Base-by-base conservation (phyloP, 2,888 invertebrate genomes). In the Cheilosia urbana region DNA sequence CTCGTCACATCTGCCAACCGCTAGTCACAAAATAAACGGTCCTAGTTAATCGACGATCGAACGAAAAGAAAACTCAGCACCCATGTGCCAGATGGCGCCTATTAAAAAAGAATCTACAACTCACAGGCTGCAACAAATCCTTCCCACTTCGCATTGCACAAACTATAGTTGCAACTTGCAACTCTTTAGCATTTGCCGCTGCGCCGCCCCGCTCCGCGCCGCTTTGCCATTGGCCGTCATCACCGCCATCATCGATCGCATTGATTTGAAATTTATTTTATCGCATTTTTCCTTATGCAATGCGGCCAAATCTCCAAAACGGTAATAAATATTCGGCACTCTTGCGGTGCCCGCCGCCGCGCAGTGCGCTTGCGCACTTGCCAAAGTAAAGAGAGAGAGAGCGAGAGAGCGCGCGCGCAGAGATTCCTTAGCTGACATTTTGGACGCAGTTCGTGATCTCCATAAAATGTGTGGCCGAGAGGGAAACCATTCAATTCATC, bases 311-410 rank as follows among this genome's bases (percentile, higher is more conserved):
- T 80, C 66, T 71, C 68, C 69, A 80, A 85, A 85, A 81, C 68
- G 72, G 60, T 81, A 77, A 85, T 85, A 85, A 85, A 85, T 85
- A 81, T 85, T 85, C 76, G 85, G 66, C 81, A 80, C 69, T 79
- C 65, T 75, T 65, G 58, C 42, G 73, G 7, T 30, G 30, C 9
- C 9, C 30, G 27, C 11, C 15, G 51, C 7, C 45, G 60, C 24
- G 2, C 24, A 3, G 71, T 7, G 78, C 60, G 62, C 49, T 1
- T 17, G 77, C 53, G 66, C 73, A 78, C 83, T 83, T 83, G 78
- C 83, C 78, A 78, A 83, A 57, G 49, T 21, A 53, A 40, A 34
- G 37, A 13, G 51, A 9, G 51, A 49, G 40, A 5, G 45, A 40
- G 51, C n/a, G n/a, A 57, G 27, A 5, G 34, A 57, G 11, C 34